These are phyloP conservation scores for Scaptomyza montana DNA, from an alignment of 1,140 invertebrate species.

Conservation along the genomic window DNA sequence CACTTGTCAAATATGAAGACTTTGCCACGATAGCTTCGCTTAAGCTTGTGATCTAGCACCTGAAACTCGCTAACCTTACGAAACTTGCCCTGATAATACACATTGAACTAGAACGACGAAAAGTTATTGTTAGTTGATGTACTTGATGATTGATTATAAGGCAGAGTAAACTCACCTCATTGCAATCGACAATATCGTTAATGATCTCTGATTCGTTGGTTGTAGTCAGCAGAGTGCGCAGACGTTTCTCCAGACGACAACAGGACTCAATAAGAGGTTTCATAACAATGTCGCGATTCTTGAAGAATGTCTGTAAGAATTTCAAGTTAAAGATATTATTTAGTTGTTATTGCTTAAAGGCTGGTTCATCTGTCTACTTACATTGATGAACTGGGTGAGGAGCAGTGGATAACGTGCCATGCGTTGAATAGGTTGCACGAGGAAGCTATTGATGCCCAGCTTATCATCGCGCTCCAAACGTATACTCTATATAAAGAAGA, in stretches of 20 bases:
- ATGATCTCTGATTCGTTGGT: slow-evolving; percentile 82
- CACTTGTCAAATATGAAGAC: slow-evolving; percentile 83
- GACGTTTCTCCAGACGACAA: slow-evolving; percentile 75
- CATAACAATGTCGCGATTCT: slow-evolving; percentile 74
- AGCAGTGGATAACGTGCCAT: slow-evolving; percentile 80
- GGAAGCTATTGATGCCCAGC: slow-evolving; percentile 82
- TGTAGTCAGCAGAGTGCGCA: slow-evolving; percentile 71
- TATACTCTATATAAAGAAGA: slow-evolving; percentile 52
- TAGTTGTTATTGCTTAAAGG: background rate
- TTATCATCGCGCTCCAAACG: slow-evolving; percentile 79
- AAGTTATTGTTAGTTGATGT: background rate
- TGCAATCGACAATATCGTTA: slow-evolving; percentile 80
- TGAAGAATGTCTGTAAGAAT: slow-evolving; percentile 68
- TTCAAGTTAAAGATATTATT: background rate
- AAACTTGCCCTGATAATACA: slow-evolving; percentile 81
- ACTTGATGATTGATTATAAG: background rate
- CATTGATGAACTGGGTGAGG: slow-evolving; percentile 76
- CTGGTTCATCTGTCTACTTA: slow-evolving; percentile 17
- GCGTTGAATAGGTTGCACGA: slow-evolving; percentile 81
- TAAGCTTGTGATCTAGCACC: slow-evolving; percentile 63
- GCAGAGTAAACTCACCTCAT: slow-evolving; percentile 59
- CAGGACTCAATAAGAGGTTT: slow-evolving; percentile 79
- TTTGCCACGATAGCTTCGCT: slow-evolving; percentile 72
- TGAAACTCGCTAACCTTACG: slow-evolving; percentile 78
- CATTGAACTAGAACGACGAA: slow-evolving; percentile 66